These are phyloP conservation scores for Larimichthys polyactis DNA, from an alignment of 2,113 vertebrate species.

Conservation along the genomic window DNA sequence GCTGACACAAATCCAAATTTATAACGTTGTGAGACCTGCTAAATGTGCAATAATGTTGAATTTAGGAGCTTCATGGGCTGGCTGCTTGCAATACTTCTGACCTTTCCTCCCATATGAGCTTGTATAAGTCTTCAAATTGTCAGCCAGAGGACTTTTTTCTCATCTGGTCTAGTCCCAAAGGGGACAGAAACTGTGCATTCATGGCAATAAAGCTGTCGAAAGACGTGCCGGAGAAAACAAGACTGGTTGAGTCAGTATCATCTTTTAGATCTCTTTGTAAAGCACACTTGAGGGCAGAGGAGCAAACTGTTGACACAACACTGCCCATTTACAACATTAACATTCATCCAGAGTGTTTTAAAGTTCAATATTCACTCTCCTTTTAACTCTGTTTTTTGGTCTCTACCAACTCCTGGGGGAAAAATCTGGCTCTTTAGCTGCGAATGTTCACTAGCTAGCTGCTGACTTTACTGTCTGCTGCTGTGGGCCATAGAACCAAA, in stretches of 20 bases:
- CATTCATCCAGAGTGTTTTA: not conserved
- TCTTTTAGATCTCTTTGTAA: not conserved
- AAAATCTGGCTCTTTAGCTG: not conserved
- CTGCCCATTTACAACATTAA: too few species aligned
- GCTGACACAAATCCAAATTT: constrained; percentile 31
- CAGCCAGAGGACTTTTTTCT: not conserved
- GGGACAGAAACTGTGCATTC: not conserved
- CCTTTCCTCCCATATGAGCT: not conserved
- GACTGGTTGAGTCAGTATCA: not conserved
- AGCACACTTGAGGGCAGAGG: not conserved
- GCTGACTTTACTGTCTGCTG: not conserved
- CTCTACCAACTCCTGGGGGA: not conserved
- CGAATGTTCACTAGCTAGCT: not conserved
- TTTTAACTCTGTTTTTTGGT: not conserved
- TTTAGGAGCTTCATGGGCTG: not conserved
- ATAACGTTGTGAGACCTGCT: not conserved
- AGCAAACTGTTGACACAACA: not conserved
- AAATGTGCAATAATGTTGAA: not conserved
- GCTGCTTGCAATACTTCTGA: not conserved
- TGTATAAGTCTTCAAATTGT: not conserved
- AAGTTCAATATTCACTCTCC: not conserved
- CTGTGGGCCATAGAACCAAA: not conserved
- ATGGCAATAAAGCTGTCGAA: not conserved
- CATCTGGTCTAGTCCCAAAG: not conserved
- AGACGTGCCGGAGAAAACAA: not conserved